phyloP scores from a whole-genome alignment of 2,888 invertebrate genomes.

The Pammene fasciana region DNA sequence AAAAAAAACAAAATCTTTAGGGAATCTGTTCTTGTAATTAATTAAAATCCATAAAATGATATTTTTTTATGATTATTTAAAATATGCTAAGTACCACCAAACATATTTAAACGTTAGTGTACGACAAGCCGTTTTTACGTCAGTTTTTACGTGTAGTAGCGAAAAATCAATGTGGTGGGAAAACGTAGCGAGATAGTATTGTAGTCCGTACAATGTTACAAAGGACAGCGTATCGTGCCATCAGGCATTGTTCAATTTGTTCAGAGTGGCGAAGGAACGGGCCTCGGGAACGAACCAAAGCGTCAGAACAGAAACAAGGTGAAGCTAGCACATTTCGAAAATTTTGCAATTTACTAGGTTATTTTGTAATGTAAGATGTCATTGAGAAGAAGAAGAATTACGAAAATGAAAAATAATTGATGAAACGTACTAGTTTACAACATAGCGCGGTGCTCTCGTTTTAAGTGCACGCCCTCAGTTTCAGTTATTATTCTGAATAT shows the following conservation, averaged over 20 bases:
- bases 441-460: too few relatives aligned
- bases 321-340: not conserved
- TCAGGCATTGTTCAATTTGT: slow-evolving; percentile 39
- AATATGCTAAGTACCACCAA: too few relatives aligned
- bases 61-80: too few relatives aligned
- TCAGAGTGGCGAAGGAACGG: slow-evolving; percentile 3
- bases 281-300: slow-evolving; percentile 20
- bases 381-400: too few relatives aligned
- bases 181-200: slow-evolving; percentile 36
- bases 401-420: too few relatives aligned
- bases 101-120: not conserved
- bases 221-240: slow-evolving; percentile 39
- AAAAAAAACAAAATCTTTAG: too few relatives aligned
- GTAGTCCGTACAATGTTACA: slow-evolving; percentile 37
- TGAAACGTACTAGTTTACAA: too few relatives aligned
- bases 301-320: slow-evolving; percentile 23
- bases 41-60: too few relatives aligned
- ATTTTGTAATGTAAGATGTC: too few relatives aligned
- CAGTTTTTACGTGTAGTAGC: not conserved
- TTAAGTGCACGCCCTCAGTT: too few relatives aligned
- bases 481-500: too few relatives aligned
- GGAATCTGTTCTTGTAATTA: too few relatives aligned
- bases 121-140: not conserved
- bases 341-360: not conserved
- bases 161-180: slow-evolving; percentile 39